Percentiles rank a stretch among this genome's conserved stretches.
phyloP scores from a whole-genome alignment of 2,888 invertebrate genomes.

The Sminthurinus aureus region DNA sequence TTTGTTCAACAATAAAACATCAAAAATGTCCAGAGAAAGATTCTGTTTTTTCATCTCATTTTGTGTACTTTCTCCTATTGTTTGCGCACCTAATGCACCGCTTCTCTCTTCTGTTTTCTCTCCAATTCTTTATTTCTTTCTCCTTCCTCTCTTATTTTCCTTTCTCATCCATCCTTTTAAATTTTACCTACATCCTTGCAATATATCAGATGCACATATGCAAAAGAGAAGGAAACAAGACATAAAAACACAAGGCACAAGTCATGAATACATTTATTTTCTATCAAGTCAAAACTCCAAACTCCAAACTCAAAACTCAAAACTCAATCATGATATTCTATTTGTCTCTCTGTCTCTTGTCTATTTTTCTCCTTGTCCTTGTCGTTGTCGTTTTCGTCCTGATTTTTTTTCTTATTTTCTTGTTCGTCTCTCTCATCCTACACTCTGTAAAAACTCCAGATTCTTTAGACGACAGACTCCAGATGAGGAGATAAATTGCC shows the following conservation, averaged over 20 bases:
- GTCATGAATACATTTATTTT: slow-evolving; percentile 42
- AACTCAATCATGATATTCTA: neutral
- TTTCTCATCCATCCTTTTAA: neutral
- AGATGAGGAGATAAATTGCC: no score
- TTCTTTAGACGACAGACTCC: no score
- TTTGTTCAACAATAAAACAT: slow-evolving; percentile 54
- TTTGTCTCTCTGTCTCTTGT: no score
- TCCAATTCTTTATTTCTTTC: neutral
- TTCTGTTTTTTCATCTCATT: slow-evolving; percentile 46
- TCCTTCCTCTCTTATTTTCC: no score
- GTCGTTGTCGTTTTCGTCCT: no score
- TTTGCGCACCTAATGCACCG: slow-evolving; percentile 50
- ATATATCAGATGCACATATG: neutral
- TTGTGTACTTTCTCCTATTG: slow-evolving; percentile 51
- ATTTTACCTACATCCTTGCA: neutral
- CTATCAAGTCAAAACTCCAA: slow-evolving; percentile 8
- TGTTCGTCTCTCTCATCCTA: no score
- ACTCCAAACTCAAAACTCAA: neutral
- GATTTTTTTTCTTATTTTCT: no score
- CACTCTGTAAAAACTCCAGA: no score
- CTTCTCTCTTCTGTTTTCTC: slow-evolving; percentile 11
- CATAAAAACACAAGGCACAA: neutral
- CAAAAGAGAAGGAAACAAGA: neutral
- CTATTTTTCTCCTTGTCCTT: no score
- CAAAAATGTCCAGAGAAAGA: slow-evolving; percentile 53